A percentile compares a stretch with the other conserved stretches of the same genome.
Evolutionary conservation across 2,797 vertebrate species (phyloP).

Genomic region (Leptoclinus maculatus): DNA sequence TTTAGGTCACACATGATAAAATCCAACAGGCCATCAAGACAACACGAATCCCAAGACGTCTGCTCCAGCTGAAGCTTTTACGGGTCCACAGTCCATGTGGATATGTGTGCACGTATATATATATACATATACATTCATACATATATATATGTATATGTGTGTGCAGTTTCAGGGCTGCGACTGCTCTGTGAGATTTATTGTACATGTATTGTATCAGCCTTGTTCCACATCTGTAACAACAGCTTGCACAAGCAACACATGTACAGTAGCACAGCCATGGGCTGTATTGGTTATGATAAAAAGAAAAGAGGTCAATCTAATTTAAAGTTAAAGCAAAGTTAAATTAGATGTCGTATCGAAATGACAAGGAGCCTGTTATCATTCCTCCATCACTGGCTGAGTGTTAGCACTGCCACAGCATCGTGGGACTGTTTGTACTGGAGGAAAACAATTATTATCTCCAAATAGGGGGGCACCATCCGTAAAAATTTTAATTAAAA

Average conservation of each 20-base stretch:
- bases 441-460: slow-evolving; percentile 76
- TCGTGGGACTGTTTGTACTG: slow-evolving; percentile 52
- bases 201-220: background rate
- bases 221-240: slow-evolving; percentile 43
- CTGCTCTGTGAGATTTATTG: slow-evolving; percentile 7
- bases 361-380: slow-evolving; percentile 52
- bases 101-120: background rate
- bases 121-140: too few relatives aligned
- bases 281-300: slow-evolving; percentile 33
- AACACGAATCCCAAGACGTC: slow-evolving; percentile 12
- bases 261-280: slow-evolving; percentile 26
- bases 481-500: slow-evolving; percentile 78
- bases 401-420: slow-evolving; percentile 40
- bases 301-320: slow-evolving; percentile 35
- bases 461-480: slow-evolving; percentile 53
- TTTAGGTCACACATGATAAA: slow-evolving; percentile 28
- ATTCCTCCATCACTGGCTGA: slow-evolving; percentile 53
- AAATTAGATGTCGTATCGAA: slow-evolving; percentile 59
- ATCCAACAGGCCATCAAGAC: slow-evolving; percentile 17
- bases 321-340: slow-evolving; percentile 60
- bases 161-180: background rate
- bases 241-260: slow-evolving; percentile 35
- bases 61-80: slow-evolving; percentile 33
- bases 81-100: slow-evolving; percentile 2
- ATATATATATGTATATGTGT: background rate